Evolutionary conservation across 2,888 invertebrate species (phyloP).

Genomic region (Dioctria rufipes): DNA sequence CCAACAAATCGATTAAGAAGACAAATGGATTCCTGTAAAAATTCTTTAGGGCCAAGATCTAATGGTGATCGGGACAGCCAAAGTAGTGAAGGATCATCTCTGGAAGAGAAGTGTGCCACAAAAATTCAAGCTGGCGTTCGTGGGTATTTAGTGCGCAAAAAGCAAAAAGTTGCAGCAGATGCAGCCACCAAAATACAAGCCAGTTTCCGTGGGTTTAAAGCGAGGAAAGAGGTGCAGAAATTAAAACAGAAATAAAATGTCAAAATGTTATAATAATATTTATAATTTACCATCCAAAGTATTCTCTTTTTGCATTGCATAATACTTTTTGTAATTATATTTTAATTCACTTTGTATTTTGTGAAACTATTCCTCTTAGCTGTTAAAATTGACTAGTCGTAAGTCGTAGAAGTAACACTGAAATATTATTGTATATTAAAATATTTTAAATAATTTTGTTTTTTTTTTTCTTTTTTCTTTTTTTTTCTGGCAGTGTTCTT

Average conservation of each 20-base stretch:
- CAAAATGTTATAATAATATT: background rate
- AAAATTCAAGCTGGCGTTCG: conserved; percentile 70
- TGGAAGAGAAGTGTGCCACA: conserved; percentile 68
- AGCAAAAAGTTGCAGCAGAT: conserved; percentile 68
- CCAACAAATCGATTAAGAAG: background rate
- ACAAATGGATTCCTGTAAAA: conserved; percentile 34
- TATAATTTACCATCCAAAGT: conserved; percentile 18
- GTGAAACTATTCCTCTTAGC: conserved; percentile 49
- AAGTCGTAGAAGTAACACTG: conserved; percentile 37
- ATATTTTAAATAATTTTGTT: conserved; percentile 2
- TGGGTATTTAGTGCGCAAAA: conserved; percentile 69
- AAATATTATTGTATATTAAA: conserved; percentile 15
- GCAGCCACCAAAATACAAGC: conserved; percentile 72
- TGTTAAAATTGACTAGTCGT: conserved; percentile 30
- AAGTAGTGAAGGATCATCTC: conserved; percentile 53
- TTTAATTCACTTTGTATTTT: conserved; percentile 31
- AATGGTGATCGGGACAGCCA: conserved; percentile 51
- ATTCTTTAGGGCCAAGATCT: conserved; percentile 58
- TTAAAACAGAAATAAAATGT: conserved; percentile 64
- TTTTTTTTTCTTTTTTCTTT: conserved; percentile 8
- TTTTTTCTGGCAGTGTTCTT: background rate
- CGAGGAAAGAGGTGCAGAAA: conserved; percentile 68
- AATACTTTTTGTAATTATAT: conserved; percentile 16
- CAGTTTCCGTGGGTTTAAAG: conserved; percentile 71
- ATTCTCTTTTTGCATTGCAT: conserved; percentile 32